Evolutionary conservation across 2,797 vertebrate species (phyloP).

Genomic region (Decapterus maruadsi): DNA sequence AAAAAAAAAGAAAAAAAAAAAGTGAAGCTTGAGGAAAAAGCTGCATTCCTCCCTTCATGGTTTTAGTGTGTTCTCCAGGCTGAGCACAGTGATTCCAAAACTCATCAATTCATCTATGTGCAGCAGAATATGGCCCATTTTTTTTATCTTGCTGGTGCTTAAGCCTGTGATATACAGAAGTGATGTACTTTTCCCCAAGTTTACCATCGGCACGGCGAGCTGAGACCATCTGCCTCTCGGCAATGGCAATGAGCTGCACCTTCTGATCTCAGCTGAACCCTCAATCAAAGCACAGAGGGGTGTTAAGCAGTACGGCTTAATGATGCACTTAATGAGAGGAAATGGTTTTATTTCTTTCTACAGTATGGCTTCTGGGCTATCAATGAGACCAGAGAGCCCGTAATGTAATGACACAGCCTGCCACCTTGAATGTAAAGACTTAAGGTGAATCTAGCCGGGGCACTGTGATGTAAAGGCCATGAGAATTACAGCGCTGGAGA

Average conservation of each 20-base stretch:
- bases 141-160: constrained; percentile 13
- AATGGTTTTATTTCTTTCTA: constrained; percentile 48
- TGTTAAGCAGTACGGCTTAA: constrained; percentile 60
- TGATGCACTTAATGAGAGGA: constrained; percentile 63
- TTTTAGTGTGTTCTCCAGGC: not conserved
- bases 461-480: constrained; percentile 19
- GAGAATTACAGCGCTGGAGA: constrained; percentile 32
- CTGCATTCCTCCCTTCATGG: constrained; percentile 10
- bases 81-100: constrained; percentile 19
- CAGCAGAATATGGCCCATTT: constrained; percentile 18
- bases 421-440: constrained; percentile 53
- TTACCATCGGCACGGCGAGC: constrained; percentile 21
- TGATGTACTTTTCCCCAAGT: constrained; percentile 39
- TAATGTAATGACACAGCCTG: constrained; percentile 36
- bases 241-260: constrained; percentile 15
- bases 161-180: constrained; percentile 26
- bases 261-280: constrained; percentile 45
- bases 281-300: constrained; percentile 55
- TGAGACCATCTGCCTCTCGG: constrained; percentile 46
- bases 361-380: constrained; percentile 43
- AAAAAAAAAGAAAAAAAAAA: not conserved
- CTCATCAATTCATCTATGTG: constrained; percentile 9
- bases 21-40: not conserved
- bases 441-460: constrained; percentile 43
- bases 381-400: constrained; percentile 25